Base-by-base conservation (phyloP, 2,113 vertebrate species). In the Phaetusa simplex region DNA sequence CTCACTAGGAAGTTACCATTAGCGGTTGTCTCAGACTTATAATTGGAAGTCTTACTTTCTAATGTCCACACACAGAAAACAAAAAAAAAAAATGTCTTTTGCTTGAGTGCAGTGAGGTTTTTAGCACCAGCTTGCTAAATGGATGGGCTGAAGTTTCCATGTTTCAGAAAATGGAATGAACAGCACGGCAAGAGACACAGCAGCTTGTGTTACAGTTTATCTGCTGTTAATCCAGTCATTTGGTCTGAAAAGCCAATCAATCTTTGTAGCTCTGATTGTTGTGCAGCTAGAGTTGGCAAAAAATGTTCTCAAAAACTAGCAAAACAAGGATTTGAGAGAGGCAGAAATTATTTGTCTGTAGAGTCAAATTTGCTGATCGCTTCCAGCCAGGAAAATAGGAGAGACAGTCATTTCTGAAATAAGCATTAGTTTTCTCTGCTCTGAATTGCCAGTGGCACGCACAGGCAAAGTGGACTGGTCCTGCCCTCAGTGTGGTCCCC, bases 171-270 rank as follows among this genome's bases (percentile, higher is more conserved):
- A 69, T 16, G 8, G 64, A 93, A 61, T 0, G 1, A 84, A 19
- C 49, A 84, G 43, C 45, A 86, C 77, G 65, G 77, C 30, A 47
- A 83, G 84, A 83, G 72, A 45, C 18, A 55, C 40, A 36, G 50
- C 72, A 89, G 83, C 36, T 83, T 77, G 64, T 93, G 50, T 65
- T 91, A 81, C 30, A 77, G 59, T 65, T 77, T 66, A 88, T 88
- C 90, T 91, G 61, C 76, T 61, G 66, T 82, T 91, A 96, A 89
- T 93, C 84, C 56, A 93, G 56, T 82, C 81, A 61, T 86, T 94
- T 49, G 32, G 71, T 83, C 78, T 87, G 64, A 80, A 81, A 89
- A 84, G 43, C 13, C 43, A 69, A 78, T 81, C 16, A 23, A 26
- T 78, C 85, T 52, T 73, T 81, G 72, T 56, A 93, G 49, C 64